phyloP scores from a whole-genome alignment of 2,113 vertebrate species.

The Stegostoma tigrinum region DNA sequence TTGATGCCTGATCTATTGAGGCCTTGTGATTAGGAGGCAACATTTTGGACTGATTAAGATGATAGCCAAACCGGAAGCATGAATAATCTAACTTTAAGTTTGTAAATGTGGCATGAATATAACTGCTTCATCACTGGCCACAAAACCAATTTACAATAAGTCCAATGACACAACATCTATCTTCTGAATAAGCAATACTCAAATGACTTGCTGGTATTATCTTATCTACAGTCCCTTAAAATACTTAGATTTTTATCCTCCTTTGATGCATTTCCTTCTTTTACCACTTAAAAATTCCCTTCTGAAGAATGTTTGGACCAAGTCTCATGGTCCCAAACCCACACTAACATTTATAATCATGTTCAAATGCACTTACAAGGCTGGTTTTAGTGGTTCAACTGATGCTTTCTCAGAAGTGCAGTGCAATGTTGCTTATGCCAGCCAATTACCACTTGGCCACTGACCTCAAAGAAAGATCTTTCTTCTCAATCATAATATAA shows the following conservation, averaged over 20 bases:
- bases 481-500: neutral
- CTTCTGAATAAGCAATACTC: neutral
- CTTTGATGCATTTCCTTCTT: neutral
- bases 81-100: neutral
- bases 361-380: neutral
- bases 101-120: neutral
- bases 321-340: neutral
- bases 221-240: neutral
- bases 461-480: neutral
- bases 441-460: neutral
- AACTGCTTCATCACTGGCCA: neutral
- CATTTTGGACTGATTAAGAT: neutral
- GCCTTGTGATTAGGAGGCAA: neutral
- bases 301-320: neutral
- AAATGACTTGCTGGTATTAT: neutral
- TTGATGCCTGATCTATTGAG: no score
- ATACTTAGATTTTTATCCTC: neutral
- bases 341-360: neutral
- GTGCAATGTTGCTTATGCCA: neutral
- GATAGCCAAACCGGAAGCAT: neutral
- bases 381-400: neutral
- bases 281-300: neutral
- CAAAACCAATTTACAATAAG: slow-evolving; percentile 9
- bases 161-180: neutral
- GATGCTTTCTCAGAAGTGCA: neutral